These are phyloP conservation scores for Apocheima hispidaria DNA, from an alignment of 2,888 invertebrate species.

Conservation along the genomic window DNA sequence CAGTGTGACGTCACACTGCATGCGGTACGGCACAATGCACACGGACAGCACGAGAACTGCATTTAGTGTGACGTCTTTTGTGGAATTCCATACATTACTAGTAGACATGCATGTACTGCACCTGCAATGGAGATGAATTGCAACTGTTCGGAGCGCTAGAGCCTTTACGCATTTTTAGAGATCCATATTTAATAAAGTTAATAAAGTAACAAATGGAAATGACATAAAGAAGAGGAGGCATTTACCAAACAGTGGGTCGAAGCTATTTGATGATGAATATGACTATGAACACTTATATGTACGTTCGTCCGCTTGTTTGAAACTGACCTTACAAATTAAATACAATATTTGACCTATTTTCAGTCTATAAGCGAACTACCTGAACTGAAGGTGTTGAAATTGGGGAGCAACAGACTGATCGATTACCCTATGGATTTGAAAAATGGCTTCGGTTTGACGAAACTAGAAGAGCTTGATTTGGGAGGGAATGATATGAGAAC, in stretches of 20 bases:
- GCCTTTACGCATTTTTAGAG: too few relatives aligned
- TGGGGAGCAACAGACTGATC: constrained; percentile 75
- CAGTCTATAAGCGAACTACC: constrained; percentile 79
- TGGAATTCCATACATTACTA: too few relatives aligned
- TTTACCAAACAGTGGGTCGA: background rate
- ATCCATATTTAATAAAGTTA: background rate
- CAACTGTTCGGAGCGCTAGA: too few relatives aligned
- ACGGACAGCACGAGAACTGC: too few relatives aligned
- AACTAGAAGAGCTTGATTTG: constrained; percentile 76
- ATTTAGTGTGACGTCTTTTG: too few relatives aligned
- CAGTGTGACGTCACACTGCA: too few relatives aligned
- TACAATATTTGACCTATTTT: constrained; percentile 49
- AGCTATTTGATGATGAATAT: background rate
- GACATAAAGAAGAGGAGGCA: background rate
- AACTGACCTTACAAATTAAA: background rate
- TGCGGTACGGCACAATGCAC: too few relatives aligned
- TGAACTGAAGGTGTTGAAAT: constrained; percentile 64
- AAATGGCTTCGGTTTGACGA: constrained; percentile 69
- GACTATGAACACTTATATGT: background rate
- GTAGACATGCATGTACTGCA: too few relatives aligned
- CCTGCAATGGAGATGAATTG: too few relatives aligned
- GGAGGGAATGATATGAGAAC: constrained; percentile 80
- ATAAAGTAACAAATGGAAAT: background rate
- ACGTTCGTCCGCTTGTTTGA: background rate
- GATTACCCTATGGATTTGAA: constrained; percentile 77